phyloP scores from a whole-genome alignment of 2,797 vertebrate species.

The Cichlasoma orientale region DNA sequence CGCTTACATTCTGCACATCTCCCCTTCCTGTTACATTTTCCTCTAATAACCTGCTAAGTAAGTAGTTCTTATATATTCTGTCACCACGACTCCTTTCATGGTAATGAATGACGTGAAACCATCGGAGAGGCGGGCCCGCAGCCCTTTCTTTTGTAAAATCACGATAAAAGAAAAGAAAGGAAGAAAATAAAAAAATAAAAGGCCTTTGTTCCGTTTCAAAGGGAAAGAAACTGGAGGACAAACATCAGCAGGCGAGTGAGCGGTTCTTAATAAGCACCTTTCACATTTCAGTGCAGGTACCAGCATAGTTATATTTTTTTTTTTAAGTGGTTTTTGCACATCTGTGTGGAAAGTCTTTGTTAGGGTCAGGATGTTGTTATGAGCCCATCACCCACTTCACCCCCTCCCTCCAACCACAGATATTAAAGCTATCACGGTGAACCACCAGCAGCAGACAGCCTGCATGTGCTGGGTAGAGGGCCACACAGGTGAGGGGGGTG shows the following conservation, averaged over 20 bases:
- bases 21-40: no score
- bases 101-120: conserved; percentile 9
- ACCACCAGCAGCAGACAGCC: conserved; percentile 59
- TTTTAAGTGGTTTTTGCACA: not conserved
- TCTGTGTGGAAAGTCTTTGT: conserved; percentile 35
- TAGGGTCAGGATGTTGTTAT: conserved; percentile 67
- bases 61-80: no score
- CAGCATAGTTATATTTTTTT: conserved; percentile 33
- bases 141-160: conserved; percentile 15
- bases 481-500: conserved; percentile 29
- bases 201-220: conserved; percentile 47
- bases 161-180: conserved; percentile 14
- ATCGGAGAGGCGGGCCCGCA: not conserved
- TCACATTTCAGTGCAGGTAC: conserved; percentile 70
- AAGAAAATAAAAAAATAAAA: conserved; percentile 29
- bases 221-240: conserved; percentile 17
- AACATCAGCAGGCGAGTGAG: conserved; percentile 27
- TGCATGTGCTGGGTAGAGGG: conserved; percentile 38
- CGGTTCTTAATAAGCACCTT: conserved; percentile 36
- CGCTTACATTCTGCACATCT: no score
- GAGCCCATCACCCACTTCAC: conserved; percentile 16
- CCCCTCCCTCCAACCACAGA: conserved; percentile 1
- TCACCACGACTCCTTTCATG: not conserved
- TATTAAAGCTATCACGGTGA: conserved; percentile 61
- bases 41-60: no score